These are phyloP conservation scores for Sinonovacula constricta DNA, from an alignment of 1,140 invertebrate genomes.

Conservation along the genomic window DNA sequence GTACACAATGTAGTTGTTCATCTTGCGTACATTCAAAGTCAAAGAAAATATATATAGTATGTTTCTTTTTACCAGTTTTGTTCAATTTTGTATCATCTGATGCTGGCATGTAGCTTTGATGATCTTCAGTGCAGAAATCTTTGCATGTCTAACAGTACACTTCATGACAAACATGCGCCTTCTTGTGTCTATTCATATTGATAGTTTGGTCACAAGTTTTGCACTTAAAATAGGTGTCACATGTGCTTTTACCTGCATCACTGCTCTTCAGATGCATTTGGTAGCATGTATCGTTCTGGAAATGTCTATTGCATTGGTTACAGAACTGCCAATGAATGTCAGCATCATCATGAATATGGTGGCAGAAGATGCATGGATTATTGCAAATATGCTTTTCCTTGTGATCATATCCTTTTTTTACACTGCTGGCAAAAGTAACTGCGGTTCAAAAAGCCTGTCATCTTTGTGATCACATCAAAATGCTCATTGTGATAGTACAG, in stretches of 20 bases:
- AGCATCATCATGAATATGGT: not conserved
- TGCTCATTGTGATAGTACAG: not conserved
- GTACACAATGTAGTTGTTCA: not conserved
- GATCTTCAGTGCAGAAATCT: conserved; percentile 13
- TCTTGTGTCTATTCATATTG: conserved; percentile 15
- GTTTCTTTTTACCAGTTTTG: conserved; percentile 5
- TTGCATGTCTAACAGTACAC: conserved; percentile 14
- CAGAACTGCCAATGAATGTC: not conserved
- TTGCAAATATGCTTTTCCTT: not conserved
- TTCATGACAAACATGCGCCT: conserved; percentile 11
- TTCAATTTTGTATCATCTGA: not conserved
- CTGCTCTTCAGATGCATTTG: conserved; percentile 3
- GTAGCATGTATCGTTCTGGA: not conserved
- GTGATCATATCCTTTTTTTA: not conserved
- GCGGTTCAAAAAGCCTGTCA: too few relatives aligned
- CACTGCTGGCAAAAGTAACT: not conserved
- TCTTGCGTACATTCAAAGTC: conserved; percentile 19
- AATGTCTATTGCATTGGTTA: not conserved
- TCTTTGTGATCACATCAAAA: not conserved
- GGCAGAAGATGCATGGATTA: not conserved
- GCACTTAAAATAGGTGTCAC: conserved; percentile 18
- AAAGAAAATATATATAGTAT: conserved; percentile 36
- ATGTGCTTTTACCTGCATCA: not conserved
- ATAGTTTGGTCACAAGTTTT: conserved; percentile 8
- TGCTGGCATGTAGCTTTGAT: conserved; percentile 15